Percentiles rank a stretch among this genome's conserved stretches.
Conservation (phyloP, 2,113 vertebrate genomes). For the Takifugu bimaculatus region DNA sequence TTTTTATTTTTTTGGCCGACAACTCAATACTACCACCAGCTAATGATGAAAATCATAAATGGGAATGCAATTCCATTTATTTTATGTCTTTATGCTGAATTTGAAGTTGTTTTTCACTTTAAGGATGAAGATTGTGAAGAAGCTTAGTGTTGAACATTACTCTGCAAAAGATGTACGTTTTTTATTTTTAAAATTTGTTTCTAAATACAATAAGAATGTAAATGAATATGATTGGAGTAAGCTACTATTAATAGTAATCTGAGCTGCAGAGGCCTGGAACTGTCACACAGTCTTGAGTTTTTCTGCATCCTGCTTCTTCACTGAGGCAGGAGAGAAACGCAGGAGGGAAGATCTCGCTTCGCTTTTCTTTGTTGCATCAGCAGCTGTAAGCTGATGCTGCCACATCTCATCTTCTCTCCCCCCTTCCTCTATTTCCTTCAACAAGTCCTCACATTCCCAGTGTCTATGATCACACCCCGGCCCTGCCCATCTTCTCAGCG, state of each 20-base stretch:
- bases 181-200: too few species aligned
- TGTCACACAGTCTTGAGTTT: constrained; percentile 29
- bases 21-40: constrained; percentile 24
- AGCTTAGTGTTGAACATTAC: not conserved
- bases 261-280: constrained; percentile 39
- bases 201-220: too few species aligned
- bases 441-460: not conserved
- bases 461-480: not conserved
- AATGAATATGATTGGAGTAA: too few species aligned
- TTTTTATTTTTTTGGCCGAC: constrained; percentile 17
- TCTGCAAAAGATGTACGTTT: too few species aligned
- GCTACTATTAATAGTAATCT: constrained; percentile 53
- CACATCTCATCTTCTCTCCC: constrained; percentile 2
- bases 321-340: not conserved
- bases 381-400: constrained; percentile 47
- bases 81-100: constrained; percentile 40
- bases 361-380: constrained; percentile 61
- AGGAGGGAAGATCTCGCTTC: constrained; percentile 23
- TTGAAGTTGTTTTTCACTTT: constrained; percentile 40
- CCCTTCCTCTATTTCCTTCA: constrained; percentile 4
- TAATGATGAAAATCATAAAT: constrained; percentile 50
- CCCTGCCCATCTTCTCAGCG: constrained; percentile 15
- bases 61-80: constrained; percentile 32
- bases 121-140: constrained; percentile 26
- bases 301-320: constrained; percentile 30